Evolutionary conservation across 2,888 invertebrate species (phyloP).

Genomic region (Eudasyphora cyanicolor): DNA sequence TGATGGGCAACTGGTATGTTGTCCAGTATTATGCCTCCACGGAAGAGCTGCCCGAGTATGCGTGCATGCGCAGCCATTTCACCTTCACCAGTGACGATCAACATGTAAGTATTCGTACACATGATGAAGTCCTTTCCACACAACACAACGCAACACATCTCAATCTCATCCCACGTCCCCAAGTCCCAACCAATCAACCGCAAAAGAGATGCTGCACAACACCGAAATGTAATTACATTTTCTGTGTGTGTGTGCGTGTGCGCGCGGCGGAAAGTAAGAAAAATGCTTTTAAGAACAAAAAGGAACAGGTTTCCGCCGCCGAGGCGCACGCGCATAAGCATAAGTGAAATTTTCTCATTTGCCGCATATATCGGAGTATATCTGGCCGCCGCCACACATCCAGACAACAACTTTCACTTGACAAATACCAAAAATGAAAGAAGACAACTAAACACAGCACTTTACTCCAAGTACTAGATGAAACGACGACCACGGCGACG

Average conservation of each 20-base stretch:
- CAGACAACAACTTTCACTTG: conserved; percentile 66
- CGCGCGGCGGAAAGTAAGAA: conserved; percentile 47
- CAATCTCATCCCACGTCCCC: neutral
- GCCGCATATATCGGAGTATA: conserved; percentile 17
- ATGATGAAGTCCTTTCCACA: neutral
- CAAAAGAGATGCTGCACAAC: neutral
- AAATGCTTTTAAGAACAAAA: conserved; percentile 64
- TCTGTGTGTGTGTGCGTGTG: neutral
- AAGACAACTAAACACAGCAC: conserved; percentile 49
- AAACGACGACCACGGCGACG: no score
- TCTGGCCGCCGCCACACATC: conserved; percentile 7
- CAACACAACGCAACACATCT: neutral
- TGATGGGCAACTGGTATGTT: conserved; percentile 92
- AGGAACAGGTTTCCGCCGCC: conserved; percentile 62
- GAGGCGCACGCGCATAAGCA: conserved; percentile 41
- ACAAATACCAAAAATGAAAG: conserved; percentile 62
- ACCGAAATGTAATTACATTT: conserved; percentile 16
- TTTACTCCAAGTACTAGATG: conserved; percentile 22
- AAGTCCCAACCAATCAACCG: neutral
- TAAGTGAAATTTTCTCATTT: conserved; percentile 63
- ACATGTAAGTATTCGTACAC: conserved; percentile 74
- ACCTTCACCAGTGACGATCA: conserved; percentile 77
- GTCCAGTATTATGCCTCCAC: conserved; percentile 94
- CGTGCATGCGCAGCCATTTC: conserved; percentile 88
- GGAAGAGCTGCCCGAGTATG: conserved; percentile 91